phyloP scores from a whole-genome alignment of 2,888 invertebrate species.

The Calliphora vomitoria region DNA sequence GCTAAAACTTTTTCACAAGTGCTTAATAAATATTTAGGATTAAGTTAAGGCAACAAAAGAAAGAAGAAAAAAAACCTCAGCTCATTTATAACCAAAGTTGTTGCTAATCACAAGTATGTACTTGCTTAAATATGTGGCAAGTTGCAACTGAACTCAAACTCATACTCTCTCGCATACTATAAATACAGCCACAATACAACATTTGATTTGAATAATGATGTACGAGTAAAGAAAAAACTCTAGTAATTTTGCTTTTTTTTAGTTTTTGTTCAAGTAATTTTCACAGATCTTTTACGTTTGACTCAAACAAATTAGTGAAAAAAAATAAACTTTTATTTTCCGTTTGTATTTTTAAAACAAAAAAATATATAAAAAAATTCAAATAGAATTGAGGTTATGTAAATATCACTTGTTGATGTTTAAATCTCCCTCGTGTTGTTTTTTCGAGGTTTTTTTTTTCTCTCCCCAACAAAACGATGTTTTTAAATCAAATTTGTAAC shows the following conservation, averaged over 20 bases:
- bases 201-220: constrained; percentile 26
- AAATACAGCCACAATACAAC: background rate
- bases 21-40: constrained; percentile 1
- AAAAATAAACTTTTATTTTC: constrained; percentile 42
- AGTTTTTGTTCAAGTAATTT: constrained; percentile 26
- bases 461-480: constrained; percentile 16
- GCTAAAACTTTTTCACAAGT: background rate
- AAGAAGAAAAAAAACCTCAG: background rate
- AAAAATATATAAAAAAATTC: background rate
- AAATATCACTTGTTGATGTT: constrained; percentile 66
- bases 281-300: constrained; percentile 25
- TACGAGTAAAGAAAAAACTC: background rate
- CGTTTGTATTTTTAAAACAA: constrained; percentile 11
- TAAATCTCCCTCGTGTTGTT: constrained; percentile 23
- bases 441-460: background rate
- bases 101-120: constrained; percentile 11
- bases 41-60: background rate
- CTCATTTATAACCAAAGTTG: constrained; percentile 13
- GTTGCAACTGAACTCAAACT: constrained; percentile 5
- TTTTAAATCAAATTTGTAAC: constrained; percentile 68
- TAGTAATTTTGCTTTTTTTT: constrained; percentile 22
- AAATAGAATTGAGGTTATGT: constrained; percentile 68
- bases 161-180: background rate
- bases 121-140: background rate
- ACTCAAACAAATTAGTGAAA: constrained; percentile 59